Evolutionary conservation across 2,888 invertebrate genomes (phyloP), one percentile per base, ranked within the genome.

Genomic region (Dryobota labecula): DNA sequence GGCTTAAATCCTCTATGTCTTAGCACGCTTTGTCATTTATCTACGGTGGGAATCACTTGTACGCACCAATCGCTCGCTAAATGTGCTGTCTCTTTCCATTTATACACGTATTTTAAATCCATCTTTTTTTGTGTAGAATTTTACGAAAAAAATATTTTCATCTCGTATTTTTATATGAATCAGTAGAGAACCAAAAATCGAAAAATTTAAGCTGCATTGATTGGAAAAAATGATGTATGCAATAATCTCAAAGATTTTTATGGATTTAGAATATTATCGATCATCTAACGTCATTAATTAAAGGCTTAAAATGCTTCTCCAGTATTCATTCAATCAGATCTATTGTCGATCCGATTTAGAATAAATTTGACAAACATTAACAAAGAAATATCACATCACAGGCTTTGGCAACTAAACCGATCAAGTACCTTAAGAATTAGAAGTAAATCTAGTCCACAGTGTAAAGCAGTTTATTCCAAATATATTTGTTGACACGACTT

Each of bases 401-500:
- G 54, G 89, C 88, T 89, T 88, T 75, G 30, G 87, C 86, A 70
- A 84, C 78, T 83, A 83, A 87, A 80, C 78, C 70, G 64, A 57
- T 61, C 51, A 58, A 76, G 47, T 78, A 80, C 15, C 71, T 38
- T 82, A 77, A 77, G 71, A 63, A 57, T 72, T 82, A 83, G 53
- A 71, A 73, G 66, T 76, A 76, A 75, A 81, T 83, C 74, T 89
- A 87, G 83, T 84, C 73, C 76, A 73, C 71, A 82, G 78, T 86
- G 84, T 87, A 85, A 84, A 85, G 72, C 85, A 75, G 79, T 86
- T 87, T 87, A 77, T 82, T 85, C 80, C 73, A 89, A 92, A 93
- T 93, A 92, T 90, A 92, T 86, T 78, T 86, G 87, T 88, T 84
- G 61, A 76, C 81, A 83, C 76, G 73, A 79, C 84, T 88, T 84